phyloP scores from a whole-genome alignment of 2,113 vertebrate genomes.

The Miniopterus natalensis region DNA sequence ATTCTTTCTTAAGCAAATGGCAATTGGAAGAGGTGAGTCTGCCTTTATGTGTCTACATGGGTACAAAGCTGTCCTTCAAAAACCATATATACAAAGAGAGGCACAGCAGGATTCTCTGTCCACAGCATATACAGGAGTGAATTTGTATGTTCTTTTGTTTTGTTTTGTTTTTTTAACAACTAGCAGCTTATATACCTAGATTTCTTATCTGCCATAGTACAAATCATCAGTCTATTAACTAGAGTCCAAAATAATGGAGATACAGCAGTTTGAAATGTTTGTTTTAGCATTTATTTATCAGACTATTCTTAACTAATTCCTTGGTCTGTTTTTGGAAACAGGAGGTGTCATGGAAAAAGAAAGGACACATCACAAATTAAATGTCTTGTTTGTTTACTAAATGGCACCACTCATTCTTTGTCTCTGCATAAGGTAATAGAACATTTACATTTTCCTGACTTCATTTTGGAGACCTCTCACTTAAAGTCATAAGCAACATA shows the following conservation, averaged over 20 bases:
- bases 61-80: background rate
- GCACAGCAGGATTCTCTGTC: background rate
- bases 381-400: slow-evolving; percentile 39
- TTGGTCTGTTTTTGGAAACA: background rate
- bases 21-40: background rate
- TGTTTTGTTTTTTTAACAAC: background rate
- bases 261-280: background rate
- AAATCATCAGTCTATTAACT: slow-evolving; percentile 15
- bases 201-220: slow-evolving; percentile 15
- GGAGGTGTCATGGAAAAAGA: background rate
- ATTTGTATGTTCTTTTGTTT: background rate
- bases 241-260: slow-evolving; percentile 35
- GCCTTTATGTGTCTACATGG: background rate
- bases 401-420: background rate
- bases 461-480: slow-evolving; percentile 19
- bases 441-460: slow-evolving; percentile 10
- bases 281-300: slow-evolving; percentile 47
- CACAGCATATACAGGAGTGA: background rate
- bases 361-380: slow-evolving; percentile 33
- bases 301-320: slow-evolving; percentile 25
- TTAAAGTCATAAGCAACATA: slow-evolving; percentile 32
- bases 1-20: slow-evolving; percentile 3
- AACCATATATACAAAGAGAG: background rate
- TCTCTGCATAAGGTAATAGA: slow-evolving; percentile 66
- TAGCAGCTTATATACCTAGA: background rate